These are phyloP conservation scores for Vollenhovia emeryi DNA, from an alignment of 1,140 invertebrate species.

Conservation along the genomic window DNA sequence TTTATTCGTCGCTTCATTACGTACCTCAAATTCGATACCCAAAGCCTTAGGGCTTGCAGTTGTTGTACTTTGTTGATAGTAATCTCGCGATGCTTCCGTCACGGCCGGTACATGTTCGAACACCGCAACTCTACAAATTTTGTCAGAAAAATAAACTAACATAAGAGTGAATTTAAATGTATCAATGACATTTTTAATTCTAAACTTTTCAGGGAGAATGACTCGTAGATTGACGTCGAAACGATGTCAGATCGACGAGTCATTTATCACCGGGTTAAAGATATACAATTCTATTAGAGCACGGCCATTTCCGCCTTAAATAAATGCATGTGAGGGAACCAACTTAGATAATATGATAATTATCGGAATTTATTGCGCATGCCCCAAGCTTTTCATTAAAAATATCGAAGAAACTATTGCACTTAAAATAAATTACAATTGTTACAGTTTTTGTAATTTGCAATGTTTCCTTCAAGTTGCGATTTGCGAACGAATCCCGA, in stretches of 20 bases:
- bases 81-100: constrained; percentile 79
- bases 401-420: not conserved
- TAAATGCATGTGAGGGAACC: too few relatives aligned
- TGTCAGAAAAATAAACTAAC: not conserved
- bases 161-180: not conserved
- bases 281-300: not conserved
- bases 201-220: too few relatives aligned
- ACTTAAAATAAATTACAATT: not conserved
- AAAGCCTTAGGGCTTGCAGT: constrained; percentile 70
- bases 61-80: constrained; percentile 77
- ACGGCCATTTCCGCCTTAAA: not conserved
- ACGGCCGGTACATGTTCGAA: constrained; percentile 91
- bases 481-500: not conserved
- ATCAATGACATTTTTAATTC: not conserved
- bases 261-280: too few relatives aligned
- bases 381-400: not conserved
- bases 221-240: too few relatives aligned
- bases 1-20: not conserved
- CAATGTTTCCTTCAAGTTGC: not conserved
- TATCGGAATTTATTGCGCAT: not conserved
- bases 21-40: constrained; percentile 89
- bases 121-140: constrained; percentile 87
- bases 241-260: too few relatives aligned
- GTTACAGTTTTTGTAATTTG: not conserved
- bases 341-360: not conserved